Percentiles rank a stretch among this genome's conserved stretches.
These are phyloP conservation scores for Megatriorchis doriae DNA, from an alignment of 2,113 vertebrate genomes.

Conservation along the genomic window DNA sequence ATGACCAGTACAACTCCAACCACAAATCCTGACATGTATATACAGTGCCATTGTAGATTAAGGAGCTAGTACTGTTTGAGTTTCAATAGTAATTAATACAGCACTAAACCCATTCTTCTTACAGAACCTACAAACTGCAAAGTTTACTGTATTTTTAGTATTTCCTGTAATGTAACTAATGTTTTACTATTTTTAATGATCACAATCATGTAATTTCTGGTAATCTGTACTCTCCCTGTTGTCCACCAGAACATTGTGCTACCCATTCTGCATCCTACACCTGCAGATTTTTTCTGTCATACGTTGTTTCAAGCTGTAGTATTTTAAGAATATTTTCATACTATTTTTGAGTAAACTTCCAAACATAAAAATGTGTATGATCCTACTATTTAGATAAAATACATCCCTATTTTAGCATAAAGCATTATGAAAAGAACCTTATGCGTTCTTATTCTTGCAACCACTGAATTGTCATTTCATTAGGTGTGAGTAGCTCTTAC, in stretches of 20 bases:
- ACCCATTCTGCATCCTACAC: background rate
- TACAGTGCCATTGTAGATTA: background rate
- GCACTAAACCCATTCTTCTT: background rate
- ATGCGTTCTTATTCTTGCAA: background rate
- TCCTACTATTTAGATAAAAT: background rate
- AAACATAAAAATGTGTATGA: background rate
- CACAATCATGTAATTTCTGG: slow-evolving; percentile 8
- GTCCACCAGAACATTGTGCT: background rate
- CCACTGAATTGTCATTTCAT: background rate
- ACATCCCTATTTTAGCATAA: background rate
- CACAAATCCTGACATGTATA: background rate
- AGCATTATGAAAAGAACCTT: background rate
- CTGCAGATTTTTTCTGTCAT: slow-evolving; percentile 19
- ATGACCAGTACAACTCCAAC: background rate
- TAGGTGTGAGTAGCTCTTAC: background rate
- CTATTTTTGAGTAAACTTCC: slow-evolving; percentile 42
- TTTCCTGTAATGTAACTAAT: slow-evolving; percentile 21
- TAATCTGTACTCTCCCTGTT: background rate
- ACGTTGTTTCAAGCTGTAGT: background rate
- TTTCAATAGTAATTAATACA: background rate
- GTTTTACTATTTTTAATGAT: slow-evolving; percentile 35
- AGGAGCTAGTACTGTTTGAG: background rate
- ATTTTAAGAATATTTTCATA: slow-evolving; percentile 29
- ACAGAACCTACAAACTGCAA: background rate
- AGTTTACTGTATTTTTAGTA: slow-evolving; percentile 16